Evolutionary conservation across 2,888 invertebrate genomes (phyloP).

Genomic region (Elmis aenea): DNA sequence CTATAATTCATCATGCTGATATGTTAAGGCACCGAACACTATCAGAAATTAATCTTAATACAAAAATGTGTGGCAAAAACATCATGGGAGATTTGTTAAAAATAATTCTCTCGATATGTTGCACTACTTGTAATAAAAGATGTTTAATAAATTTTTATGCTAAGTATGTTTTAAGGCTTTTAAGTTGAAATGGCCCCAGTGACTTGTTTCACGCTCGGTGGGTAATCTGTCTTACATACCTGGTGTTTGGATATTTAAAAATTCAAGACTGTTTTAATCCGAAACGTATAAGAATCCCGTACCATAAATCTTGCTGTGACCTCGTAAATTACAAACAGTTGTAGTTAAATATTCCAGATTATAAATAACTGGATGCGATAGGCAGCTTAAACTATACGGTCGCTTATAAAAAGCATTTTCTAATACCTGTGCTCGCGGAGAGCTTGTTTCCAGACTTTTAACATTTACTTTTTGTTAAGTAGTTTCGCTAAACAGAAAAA

Average conservation of each 20-base stretch:
- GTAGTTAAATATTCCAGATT: conserved; percentile 50
- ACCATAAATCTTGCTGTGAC: conserved; percentile 49
- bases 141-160: no score
- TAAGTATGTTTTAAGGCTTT: no score
- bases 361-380: conserved; percentile 49
- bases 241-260: conserved; percentile 45
- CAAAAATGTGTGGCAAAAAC: no score
- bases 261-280: conserved; percentile 47
- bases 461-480: conserved; percentile 28
- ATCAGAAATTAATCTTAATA: no score
- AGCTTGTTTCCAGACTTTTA: conserved; percentile 30
- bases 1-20: no score
- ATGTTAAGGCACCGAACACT: no score
- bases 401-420: conserved; percentile 46
- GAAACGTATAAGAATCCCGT: conserved; percentile 48
- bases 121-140: no score
- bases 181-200: no score
- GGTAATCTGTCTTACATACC: conserved; percentile 42
- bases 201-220: no score
- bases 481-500: conserved; percentile 41
- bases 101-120: no score
- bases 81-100: no score
- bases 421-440: conserved; percentile 41
- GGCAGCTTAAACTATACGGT: conserved; percentile 35
- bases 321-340: conserved; percentile 51